Evolutionary conservation across 1,140 invertebrate genomes (phyloP), one percentile per base, ranked within the genome.

Genomic region (Centruroides vittatus): DNA sequence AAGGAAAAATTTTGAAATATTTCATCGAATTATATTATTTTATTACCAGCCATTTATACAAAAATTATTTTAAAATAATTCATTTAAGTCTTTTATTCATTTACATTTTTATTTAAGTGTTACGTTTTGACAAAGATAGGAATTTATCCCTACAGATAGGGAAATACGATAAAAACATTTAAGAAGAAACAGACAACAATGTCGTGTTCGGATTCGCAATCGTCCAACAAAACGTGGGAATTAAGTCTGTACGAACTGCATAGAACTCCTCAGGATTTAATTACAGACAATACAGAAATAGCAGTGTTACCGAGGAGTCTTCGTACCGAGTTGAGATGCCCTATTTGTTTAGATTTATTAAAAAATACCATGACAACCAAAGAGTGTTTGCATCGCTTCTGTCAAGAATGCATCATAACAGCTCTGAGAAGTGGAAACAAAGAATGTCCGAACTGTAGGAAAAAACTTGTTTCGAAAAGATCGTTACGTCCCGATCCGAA

Each of bases 351-450:
- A 68, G 96, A 99, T 75, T 97, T 99, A 89, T 79, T 99, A 5
- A 98, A 98, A 72, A 94, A 93, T 70, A 99, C 97, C 1, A 99
- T 99, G 96, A 98, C 96, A 6, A 99, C 97, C 23, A 99, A 99
- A 77, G 96, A 99, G 78, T 99, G 96, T 78, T 80, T 99, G 61
- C 96, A 99, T 75, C 82, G 96, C 51, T 99, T 98, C 74, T 98
- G 95, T 77, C 91, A 93, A 35, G 95, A 98, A 71, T 99, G 96
- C 74, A 99, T 99, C 67, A 94, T 97, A 53, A 98, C 94, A 0
- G 96, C 96, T 7, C 76, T 99, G 23, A 79, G 96, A 12, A 96
- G 93, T 59, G 96, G 96, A 3, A 99, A 99, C 71, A 99, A 99
- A 77, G 97, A 99, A 78, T 99, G 96, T 75, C 96, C 96, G 7